phyloP scores from a whole-genome alignment of 2,113 vertebrate genomes.

The Octodon degus region DNA sequence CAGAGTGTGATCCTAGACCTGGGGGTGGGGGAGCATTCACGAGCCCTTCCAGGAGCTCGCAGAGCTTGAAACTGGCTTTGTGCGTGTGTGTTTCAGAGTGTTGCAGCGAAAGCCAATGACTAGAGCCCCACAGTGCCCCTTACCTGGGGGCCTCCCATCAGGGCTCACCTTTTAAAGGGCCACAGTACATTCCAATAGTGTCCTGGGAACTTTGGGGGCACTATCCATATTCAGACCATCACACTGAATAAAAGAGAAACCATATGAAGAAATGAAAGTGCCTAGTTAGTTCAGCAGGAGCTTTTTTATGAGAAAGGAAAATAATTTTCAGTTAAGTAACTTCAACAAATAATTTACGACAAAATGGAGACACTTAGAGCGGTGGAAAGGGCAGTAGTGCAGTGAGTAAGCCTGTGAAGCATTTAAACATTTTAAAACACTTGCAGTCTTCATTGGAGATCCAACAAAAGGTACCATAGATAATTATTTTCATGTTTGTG shows the following conservation, averaged over 20 bases:
- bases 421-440: not conserved
- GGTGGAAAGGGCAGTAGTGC: not conserved
- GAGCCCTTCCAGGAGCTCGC: not conserved
- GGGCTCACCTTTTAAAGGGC: not conserved
- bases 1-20: not conserved
- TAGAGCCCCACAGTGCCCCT: not conserved
- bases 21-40: not conserved
- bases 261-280: not conserved
- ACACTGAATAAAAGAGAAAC: conserved; percentile 35
- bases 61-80: not conserved
- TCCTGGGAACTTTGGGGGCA: not conserved
- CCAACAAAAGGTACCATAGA: not conserved
- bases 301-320: conserved; percentile 12
- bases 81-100: not conserved
- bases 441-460: conserved; percentile 8
- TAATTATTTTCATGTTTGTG: not conserved
- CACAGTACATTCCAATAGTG: not conserved
- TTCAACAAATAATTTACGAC: not conserved
- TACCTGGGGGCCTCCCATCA: not conserved
- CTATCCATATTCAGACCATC: not conserved
- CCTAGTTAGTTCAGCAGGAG: not conserved
- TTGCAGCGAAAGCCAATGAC: not conserved
- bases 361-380: not conserved
- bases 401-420: not conserved
- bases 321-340: not conserved